Conservation (phyloP, 2,888 invertebrate species). For the Gymnocheta viridis region DNA sequence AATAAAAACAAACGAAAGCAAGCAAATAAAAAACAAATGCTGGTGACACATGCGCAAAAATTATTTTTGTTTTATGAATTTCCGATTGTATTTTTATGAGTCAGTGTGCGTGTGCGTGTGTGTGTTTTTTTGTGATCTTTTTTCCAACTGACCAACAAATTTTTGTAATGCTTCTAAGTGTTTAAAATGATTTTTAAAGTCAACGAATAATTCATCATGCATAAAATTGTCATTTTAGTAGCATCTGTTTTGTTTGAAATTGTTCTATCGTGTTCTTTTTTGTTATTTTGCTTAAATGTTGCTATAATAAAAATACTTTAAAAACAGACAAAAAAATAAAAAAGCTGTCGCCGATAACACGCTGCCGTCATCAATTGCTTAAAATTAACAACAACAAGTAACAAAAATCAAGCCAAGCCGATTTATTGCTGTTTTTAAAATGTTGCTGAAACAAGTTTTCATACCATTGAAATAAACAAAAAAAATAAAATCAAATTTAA, state of each 20-base stretch:
- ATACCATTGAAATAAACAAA: constrained; percentile 29
- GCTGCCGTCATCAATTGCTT: constrained; percentile 65
- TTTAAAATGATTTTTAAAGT: constrained; percentile 36
- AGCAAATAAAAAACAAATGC: constrained; percentile 8
- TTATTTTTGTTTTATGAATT: constrained; percentile 16
- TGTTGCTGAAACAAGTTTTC: constrained; percentile 64
- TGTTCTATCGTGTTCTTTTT: constrained; percentile 15
- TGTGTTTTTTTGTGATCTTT: background rate
- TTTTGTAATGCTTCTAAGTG: constrained; percentile 13
- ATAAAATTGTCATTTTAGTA: constrained; percentile 58
- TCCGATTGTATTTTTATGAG: constrained; percentile 4
- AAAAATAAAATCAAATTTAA: background rate
- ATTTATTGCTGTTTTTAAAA: constrained; percentile 50
- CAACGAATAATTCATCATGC: constrained; percentile 43
- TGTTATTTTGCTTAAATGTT: constrained; percentile 23
- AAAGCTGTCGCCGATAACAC: constrained; percentile 17
- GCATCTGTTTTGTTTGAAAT: constrained; percentile 52
- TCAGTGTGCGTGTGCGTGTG: constrained; percentile 5
- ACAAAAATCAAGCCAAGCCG: constrained; percentile 42
- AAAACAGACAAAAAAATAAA: constrained; percentile 15
- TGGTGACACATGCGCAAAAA: constrained; percentile 65
- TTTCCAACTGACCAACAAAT: background rate
- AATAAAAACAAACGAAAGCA: constrained; percentile 12
- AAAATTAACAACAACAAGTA: constrained; percentile 41
- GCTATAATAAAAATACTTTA: constrained; percentile 51